A percentile compares a stretch with the other conserved stretches of the same genome.
Evolutionary conservation across 2,113 vertebrate species (phyloP).

Genomic region (Serinus canaria): DNA sequence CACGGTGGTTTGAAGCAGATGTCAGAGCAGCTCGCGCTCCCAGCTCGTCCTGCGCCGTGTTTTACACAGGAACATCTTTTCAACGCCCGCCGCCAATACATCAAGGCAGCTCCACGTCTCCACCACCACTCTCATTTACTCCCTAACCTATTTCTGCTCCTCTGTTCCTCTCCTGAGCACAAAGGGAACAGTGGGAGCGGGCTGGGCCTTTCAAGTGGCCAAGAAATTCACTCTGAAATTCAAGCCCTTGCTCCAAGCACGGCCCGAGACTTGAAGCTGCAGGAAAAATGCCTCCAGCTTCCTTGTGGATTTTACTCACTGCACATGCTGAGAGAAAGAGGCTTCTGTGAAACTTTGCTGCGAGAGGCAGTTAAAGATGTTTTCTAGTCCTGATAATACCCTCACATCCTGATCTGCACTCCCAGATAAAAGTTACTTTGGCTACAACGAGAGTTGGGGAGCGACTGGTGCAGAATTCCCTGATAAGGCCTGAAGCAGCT

Average conservation of each 20-base stretch:
- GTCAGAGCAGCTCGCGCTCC: background rate
- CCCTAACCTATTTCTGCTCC: background rate
- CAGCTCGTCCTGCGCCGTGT: background rate
- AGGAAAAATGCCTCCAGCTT: background rate
- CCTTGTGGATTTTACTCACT: background rate
- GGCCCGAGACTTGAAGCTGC: background rate
- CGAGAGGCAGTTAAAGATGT: background rate
- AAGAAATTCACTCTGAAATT: background rate
- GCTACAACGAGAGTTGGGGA: fast-evolving
- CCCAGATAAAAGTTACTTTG: background rate
- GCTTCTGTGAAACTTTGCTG: background rate
- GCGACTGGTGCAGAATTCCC: background rate
- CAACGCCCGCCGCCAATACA: background rate
- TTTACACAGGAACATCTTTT: background rate
- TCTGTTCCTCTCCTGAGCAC: background rate
- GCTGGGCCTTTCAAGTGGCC: background rate
- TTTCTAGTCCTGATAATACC: background rate
- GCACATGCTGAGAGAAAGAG: background rate
- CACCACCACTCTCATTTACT: background rate
- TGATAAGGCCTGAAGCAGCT: background rate
- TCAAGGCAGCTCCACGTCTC: background rate
- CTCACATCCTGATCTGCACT: background rate
- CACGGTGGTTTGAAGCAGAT: background rate
- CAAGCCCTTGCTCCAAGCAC: background rate
- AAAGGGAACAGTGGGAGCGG: background rate